phyloP scores from a whole-genome alignment of 2,888 invertebrate species.

The Metellina segmentata region DNA sequence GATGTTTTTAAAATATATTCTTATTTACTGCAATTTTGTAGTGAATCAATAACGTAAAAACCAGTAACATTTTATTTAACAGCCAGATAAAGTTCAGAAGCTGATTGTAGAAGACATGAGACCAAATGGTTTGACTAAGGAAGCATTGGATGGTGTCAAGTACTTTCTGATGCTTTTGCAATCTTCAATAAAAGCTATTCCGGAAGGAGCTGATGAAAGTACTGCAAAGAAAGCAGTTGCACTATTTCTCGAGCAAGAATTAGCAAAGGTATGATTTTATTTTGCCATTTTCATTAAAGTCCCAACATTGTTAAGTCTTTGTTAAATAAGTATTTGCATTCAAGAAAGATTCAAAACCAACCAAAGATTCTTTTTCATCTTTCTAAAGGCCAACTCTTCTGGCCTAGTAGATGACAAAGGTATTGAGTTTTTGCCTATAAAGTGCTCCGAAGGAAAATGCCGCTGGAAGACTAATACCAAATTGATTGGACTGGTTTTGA shows the following conservation, averaged over 20 bases:
- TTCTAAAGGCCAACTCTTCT: neutral
- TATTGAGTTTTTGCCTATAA: slow-evolving; percentile 17
- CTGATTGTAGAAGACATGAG: slow-evolving; percentile 59
- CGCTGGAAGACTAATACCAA: slow-evolving; percentile 11
- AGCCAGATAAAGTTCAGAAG: slow-evolving; percentile 44
- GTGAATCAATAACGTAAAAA: neutral
- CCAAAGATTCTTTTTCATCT: neutral
- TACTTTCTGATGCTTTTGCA: neutral
- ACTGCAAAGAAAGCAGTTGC: slow-evolving; percentile 34
- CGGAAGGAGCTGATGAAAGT: slow-evolving; percentile 24
- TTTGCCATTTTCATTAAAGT: neutral
- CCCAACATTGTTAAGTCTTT: neutral
- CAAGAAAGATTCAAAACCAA: neutral
- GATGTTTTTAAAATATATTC: too few species aligned
- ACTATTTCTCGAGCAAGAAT: neutral
- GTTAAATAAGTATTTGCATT: neutral
- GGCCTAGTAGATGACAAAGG: neutral
- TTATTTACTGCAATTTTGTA: neutral
- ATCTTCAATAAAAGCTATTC: neutral
- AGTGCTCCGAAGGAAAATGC: slow-evolving; percentile 46
- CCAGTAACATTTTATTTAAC: neutral
- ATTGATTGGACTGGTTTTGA: neutral
- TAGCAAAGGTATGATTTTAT: neutral
- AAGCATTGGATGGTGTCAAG: neutral
- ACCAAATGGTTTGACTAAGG: slow-evolving; percentile 23